phyloP scores from a whole-genome alignment of 2,888 invertebrate genomes.

The Lysandra bellargus region DNA sequence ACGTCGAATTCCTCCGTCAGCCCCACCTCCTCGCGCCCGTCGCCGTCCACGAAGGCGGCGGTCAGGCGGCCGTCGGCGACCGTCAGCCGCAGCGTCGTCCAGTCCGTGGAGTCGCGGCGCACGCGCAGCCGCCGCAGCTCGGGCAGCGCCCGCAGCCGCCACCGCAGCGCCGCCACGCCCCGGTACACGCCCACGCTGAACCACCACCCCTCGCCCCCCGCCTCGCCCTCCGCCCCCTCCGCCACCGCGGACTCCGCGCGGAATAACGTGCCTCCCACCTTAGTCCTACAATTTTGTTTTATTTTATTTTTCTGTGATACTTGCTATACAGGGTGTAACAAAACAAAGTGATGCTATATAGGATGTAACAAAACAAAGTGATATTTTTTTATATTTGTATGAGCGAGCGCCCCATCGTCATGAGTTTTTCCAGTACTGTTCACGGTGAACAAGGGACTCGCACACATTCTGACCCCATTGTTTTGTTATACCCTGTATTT shows the following conservation, averaged over 20 bases:
- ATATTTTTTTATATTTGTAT: too few species aligned
- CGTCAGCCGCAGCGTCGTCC: slow-evolving; percentile 49
- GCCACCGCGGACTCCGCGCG: slow-evolving; percentile 80
- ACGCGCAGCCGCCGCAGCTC: slow-evolving; percentile 49
- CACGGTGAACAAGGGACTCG: too few species aligned
- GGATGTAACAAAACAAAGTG: too few species aligned
- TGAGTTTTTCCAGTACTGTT: too few species aligned
- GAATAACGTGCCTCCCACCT: slow-evolving; percentile 89
- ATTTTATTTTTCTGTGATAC: too few species aligned
- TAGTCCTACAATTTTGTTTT: slow-evolving; percentile 69
- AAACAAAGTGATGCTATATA: too few species aligned
- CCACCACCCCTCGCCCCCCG: slow-evolving; percentile 64
- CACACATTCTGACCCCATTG: too few species aligned
- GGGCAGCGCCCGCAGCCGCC: slow-evolving; percentile 75
- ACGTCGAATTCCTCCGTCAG: slow-evolving; percentile 72
- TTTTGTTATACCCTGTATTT: too few species aligned
- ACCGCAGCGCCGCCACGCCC: slow-evolving; percentile 85
- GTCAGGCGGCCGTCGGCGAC: slow-evolving; percentile 43
- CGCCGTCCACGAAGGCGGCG: slow-evolving; percentile 69
- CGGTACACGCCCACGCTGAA: slow-evolving; percentile 86
- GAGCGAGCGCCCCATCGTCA: too few species aligned
- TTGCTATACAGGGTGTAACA: too few species aligned
- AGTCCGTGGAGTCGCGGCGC: slow-evolving; percentile 56
- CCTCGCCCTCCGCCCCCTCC: slow-evolving; percentile 55
- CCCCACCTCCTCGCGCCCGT: slow-evolving; percentile 75